Evolutionary conservation across 2,797 vertebrate genomes (phyloP), one percentile per base, ranked within the genome.

Genomic region (Bucorvus abyssinicus): DNA sequence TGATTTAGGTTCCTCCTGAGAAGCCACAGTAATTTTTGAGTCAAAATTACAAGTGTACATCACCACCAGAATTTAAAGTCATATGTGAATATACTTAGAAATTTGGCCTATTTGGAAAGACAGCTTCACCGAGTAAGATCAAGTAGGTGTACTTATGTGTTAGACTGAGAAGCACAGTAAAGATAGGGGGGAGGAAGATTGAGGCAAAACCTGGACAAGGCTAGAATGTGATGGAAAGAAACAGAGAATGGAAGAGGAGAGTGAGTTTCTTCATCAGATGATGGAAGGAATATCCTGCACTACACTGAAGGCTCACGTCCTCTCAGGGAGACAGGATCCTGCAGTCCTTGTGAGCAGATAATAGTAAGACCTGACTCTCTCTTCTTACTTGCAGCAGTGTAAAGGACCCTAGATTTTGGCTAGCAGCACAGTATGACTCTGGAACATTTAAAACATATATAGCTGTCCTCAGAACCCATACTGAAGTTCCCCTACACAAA

Each of bases 41-140:
- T 57, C 55, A 89, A 94, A 92, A 93, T 57, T 56, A 38, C 20
- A 42, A 59, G 30, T 38, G 29, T 49, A 40, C 11, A 18, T 30
- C 82, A 64, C 13, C 32, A 42, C 9, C 1, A 0, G 47, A 91
- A 91, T 80, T 70, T 73, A 80, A 95, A 89, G 27, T 14, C 32
- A 23, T 45, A 22, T 0, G 1, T 70, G 36, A 81, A 67, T 67
- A 82, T 44, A 55, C 67, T 87, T 87, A 89, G 78, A 85, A 92
- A 85, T 82, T n/a, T 70, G 63, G 92, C 55, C 75, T 93, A 36
- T 92, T 89, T 93, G 71, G 52, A 84, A 90, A 93, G 78, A 59
- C 52, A 87, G 10, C 10, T 91, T 89, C 30, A 38, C 56, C 32
- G 47, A 67, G 30, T n/a, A 27, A 27, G 49, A 63, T 45, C 0